phyloP scores from a whole-genome alignment of 2,113 vertebrate species.

The Bubalus kerabau region DNA sequence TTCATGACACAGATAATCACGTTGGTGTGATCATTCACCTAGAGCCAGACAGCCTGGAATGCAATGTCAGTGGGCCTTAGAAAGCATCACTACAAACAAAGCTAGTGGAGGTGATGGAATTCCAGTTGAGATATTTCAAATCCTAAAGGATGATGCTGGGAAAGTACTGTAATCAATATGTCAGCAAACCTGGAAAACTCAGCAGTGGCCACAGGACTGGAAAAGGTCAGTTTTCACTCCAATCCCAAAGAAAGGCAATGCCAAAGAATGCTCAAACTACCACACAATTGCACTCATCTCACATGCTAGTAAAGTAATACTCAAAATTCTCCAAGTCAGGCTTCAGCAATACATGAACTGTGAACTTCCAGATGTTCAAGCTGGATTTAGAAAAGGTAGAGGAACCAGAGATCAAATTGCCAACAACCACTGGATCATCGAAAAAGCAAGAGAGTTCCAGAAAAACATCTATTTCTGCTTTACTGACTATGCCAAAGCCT shows the following conservation, averaged over 20 bases:
- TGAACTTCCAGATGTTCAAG: neutral
- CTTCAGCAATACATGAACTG: neutral
- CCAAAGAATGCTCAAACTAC: neutral
- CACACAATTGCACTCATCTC: neutral
- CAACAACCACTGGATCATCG: neutral
- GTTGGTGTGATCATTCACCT: neutral
- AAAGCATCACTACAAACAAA: neutral
- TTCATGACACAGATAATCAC: no score
- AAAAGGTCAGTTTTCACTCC: neutral
- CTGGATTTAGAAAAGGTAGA: neutral
- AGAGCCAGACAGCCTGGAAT: neutral
- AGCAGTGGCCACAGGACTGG: neutral
- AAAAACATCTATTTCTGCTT: neutral
- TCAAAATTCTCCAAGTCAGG: neutral
- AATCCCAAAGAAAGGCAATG: neutral
- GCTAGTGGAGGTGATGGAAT: neutral
- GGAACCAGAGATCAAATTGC: neutral
- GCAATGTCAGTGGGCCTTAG: neutral
- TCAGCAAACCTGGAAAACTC: neutral
- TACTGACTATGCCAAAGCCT: neutral
- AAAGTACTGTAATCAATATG: neutral
- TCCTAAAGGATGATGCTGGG: neutral
- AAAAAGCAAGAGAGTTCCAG: neutral
- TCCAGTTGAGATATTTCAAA: neutral
- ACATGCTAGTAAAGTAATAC: neutral